Evolutionary conservation across 2,797 vertebrate genomes (phyloP).

Genomic region (Monodelphis domestica): DNA sequence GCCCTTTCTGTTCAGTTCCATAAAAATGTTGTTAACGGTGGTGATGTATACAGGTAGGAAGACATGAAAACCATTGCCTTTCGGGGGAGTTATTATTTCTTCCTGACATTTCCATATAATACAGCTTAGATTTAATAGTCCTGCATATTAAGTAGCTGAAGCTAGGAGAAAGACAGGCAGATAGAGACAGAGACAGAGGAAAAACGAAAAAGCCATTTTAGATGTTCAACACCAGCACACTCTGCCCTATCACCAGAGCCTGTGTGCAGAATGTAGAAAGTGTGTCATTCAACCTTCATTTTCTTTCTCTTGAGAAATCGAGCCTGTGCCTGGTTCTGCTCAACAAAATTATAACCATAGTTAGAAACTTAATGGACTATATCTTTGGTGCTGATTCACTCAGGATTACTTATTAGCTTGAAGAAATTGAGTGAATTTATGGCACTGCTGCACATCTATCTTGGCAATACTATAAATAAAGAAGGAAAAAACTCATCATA

Average conservation of each 20-base stretch:
- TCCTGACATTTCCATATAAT: slow-evolving; percentile 60
- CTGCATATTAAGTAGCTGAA: slow-evolving; percentile 67
- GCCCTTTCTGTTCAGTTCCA: slow-evolving; percentile 69
- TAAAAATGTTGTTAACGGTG: slow-evolving; percentile 61
- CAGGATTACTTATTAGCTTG: slow-evolving; percentile 80
- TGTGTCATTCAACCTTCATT: slow-evolving; percentile 29
- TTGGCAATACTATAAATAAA: slow-evolving; percentile 74
- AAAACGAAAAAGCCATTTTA: slow-evolving; percentile 55
- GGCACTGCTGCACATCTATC: slow-evolving; percentile 70
- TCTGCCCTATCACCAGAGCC: slow-evolving; percentile 27
- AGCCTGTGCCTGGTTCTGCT: slow-evolving; percentile 64
- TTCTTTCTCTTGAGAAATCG: slow-evolving; percentile 73
- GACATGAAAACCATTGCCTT: slow-evolving; percentile 57
- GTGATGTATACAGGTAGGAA: neutral
- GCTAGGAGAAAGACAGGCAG: neutral
- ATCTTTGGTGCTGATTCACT: slow-evolving; percentile 77
- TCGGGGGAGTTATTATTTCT: slow-evolving; percentile 63
- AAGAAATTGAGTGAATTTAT: slow-evolving; percentile 80
- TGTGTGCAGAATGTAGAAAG: slow-evolving; percentile 38
- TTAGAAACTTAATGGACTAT: slow-evolving; percentile 80
- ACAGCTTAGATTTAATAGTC: slow-evolving; percentile 48
- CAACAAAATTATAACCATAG: slow-evolving; percentile 80
- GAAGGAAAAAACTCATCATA: slow-evolving; percentile 30
- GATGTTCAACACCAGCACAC: slow-evolving; percentile 61
- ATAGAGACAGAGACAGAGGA: slow-evolving; percentile 42